A percentile compares a stretch with the other conserved stretches of the same genome.
phyloP scores from a whole-genome alignment of 1,140 invertebrate species.

The Hermatobates lingyangjiaoensis region DNA sequence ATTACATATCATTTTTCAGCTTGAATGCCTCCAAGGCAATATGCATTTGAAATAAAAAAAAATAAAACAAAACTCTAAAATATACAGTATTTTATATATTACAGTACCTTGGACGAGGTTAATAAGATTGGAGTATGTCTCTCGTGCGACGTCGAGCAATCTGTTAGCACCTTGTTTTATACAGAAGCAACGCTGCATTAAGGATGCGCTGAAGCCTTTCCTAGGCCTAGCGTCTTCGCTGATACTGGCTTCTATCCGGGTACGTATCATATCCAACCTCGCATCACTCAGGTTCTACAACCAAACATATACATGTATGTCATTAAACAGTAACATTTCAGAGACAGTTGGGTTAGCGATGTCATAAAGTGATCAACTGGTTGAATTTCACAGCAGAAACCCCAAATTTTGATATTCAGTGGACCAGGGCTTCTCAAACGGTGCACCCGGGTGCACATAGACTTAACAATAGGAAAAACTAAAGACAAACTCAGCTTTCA shows the following conservation, averaged over 20 bases:
- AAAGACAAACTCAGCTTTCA: too few species aligned
- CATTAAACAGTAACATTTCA: background rate
- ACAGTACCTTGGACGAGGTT: constrained; percentile 57
- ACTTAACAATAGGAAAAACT: too few species aligned
- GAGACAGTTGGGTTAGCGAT: background rate
- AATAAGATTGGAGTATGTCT: constrained; percentile 55
- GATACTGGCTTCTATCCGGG: constrained; percentile 44
- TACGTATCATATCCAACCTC: constrained; percentile 34
- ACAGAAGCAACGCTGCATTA: constrained; percentile 64
- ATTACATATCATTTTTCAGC: too few species aligned
- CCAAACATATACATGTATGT: background rate
- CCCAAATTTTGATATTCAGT: too few species aligned
- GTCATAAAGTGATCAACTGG: too few species aligned
- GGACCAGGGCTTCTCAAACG: too few species aligned
- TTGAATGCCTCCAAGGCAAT: too few species aligned
- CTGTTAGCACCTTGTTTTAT: constrained; percentile 55
- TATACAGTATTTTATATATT: too few species aligned
- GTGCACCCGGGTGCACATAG: too few species aligned
- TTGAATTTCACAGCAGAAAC: too few species aligned
- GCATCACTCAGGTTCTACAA: constrained; percentile 26
- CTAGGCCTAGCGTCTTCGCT: constrained; percentile 48
- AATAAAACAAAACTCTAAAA: too few species aligned
- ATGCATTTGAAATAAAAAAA: too few species aligned
- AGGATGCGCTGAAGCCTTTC: constrained; percentile 42
- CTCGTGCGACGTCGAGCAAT: constrained; percentile 54